Evolutionary conservation across 2,113 vertebrate genomes (phyloP), one percentile per base, ranked within the genome.

Genomic region (Columba livia): DNA sequence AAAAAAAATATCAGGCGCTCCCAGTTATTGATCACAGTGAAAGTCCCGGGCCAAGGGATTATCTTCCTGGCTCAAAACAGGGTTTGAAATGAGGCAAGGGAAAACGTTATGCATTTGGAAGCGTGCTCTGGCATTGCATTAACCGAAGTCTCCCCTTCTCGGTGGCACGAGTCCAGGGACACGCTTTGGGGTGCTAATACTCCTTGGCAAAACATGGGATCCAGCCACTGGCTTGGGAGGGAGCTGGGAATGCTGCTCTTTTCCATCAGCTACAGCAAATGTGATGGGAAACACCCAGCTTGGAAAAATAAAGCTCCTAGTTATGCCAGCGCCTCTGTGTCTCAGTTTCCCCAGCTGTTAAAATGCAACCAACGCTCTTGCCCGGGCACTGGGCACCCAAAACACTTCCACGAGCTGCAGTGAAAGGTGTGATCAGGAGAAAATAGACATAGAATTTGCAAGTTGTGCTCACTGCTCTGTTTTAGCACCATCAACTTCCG

Each of bases 151-250:
- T 62, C 75, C 51, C 51, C 72, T 86, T 96, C 79, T 79, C 3
- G 2, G 64, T 0, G 60, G 83, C 94, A 60, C 3, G 7, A 64
- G 21, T 36, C 90, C 95, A 93, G 83, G 86, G 53, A 87, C 69
- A 64, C 72, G 44, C 80, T 90, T 94, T 65, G 80, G 89, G 94
- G 88, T 90, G 89, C 75, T 69, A n/a, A 86, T 23, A 28, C 40
- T 72, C 38, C 79, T 36, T 89, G 80, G 93, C 86, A 85, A 90
- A 92, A 65, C 70, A 23, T 32, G 3, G 34, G 61, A 25, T 40
- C n/a, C 67, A 58, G 71, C 58, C 1, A 0, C 47, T 5, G 29
- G 25, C 69, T 34, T 32, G 16, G 2, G 70, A 58, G 32, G 67
- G 50, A 80, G 62, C 20, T 47, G 86, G 75, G 81, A 81, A 81